phyloP scores from a whole-genome alignment of 2,113 vertebrate genomes.

The Corapipo altera region DNA sequence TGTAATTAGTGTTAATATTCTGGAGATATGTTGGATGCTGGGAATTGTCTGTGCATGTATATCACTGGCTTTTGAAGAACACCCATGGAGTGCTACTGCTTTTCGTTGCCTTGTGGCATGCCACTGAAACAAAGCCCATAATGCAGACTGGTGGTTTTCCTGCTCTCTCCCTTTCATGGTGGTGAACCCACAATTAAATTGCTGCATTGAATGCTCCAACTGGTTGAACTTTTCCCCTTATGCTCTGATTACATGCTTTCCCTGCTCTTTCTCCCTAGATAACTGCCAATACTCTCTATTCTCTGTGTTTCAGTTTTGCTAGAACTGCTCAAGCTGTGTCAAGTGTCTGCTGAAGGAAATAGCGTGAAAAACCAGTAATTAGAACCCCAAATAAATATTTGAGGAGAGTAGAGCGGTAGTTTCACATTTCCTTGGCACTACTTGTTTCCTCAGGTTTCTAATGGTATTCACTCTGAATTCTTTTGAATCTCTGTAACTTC shows the following conservation, averaged over 20 bases:
- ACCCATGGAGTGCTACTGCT: background rate
- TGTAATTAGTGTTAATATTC: background rate
- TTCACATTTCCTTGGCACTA: background rate
- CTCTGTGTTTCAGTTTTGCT: background rate
- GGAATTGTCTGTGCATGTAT: background rate
- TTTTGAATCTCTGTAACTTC: background rate
- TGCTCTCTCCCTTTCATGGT: background rate
- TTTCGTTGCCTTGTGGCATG: background rate
- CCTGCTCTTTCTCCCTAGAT: background rate
- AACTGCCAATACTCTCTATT: background rate
- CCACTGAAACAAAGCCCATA: background rate
- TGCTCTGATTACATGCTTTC: background rate
- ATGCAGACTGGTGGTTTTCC: background rate
- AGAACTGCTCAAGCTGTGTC: background rate
- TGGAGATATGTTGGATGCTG: background rate
- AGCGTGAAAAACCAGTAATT: background rate
- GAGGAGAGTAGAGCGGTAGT: background rate
- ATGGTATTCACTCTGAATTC: background rate
- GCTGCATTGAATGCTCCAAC: background rate
- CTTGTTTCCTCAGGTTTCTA: background rate
- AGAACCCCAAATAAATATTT: constrained; percentile 20
- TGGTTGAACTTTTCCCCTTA: background rate
- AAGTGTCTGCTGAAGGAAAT: background rate
- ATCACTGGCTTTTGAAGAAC: background rate
- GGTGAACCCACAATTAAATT: constrained; percentile 32